Evolutionary conservation across 2,888 invertebrate genomes (phyloP), one percentile per base, ranked within the genome.

Genomic region (Spicauda simplicius): DNA sequence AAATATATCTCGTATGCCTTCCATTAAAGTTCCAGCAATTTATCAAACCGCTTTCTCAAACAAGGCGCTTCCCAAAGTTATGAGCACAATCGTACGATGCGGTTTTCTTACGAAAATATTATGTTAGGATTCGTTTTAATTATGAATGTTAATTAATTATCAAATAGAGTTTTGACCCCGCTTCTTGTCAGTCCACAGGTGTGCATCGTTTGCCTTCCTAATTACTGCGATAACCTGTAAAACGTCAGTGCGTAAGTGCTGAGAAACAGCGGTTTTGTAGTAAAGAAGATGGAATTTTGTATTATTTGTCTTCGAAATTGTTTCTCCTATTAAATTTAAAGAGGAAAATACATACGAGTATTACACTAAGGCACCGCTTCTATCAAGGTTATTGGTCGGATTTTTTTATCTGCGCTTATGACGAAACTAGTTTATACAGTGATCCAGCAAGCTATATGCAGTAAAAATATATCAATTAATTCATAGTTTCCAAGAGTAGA

Each of bases 181-280:
- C 52, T 52, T 57, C 81, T 81, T n/a, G 73, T 65, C 72, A 73
- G 76, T 70, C 74, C 84, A 78, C 89, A 89, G 88, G 88, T 89
- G 90, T 84, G 77, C 84, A 77, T 81, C 84, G 84, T 88, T 88
- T 85, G 85, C 84, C 81, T 73, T 73, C 74, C 79, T 86, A 87
- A 88, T 86, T 86, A 84, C 83, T 76, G 76, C 68, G 57, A 66
- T 66, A 69, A 63, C 64, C 69, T 65, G 37, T 64, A 53, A 16
- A 54, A 20, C 41, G 61, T 30, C 10, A 55, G 33, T 63, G 45
- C 64, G 64, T 20, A 70, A 45, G 45, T 45, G 0, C 5, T 18
- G 12, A 52, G 60, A 48, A 11, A 25, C 11, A 58, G 14, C 45
- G 45, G 20, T 45, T 45, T 20, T n/a, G 1, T 57, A 41, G 14